phyloP scores from a whole-genome alignment of 1,140 invertebrate genomes.

The Limonius californicus region DNA sequence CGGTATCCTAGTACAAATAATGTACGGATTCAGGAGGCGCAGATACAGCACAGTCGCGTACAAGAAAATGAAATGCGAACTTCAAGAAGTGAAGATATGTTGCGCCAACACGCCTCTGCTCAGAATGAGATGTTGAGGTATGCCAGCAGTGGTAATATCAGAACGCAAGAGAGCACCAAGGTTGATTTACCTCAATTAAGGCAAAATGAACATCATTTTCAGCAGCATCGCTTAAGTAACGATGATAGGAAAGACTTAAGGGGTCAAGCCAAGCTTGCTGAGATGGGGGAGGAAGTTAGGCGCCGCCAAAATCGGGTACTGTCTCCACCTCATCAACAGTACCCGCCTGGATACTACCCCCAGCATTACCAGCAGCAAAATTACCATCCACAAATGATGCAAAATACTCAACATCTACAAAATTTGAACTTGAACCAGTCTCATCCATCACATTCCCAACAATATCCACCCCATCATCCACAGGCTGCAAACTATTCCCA shows the following conservation, averaged over 20 bases:
- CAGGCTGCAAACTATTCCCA: slow-evolving; percentile 43
- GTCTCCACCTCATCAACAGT: slow-evolving; percentile 34
- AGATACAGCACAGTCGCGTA: slow-evolving; percentile 30
- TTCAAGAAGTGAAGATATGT: slow-evolving; percentile 42
- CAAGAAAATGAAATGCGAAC: slow-evolving; percentile 38
- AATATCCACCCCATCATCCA: slow-evolving; percentile 17
- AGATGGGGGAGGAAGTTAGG: slow-evolving; percentile 79
- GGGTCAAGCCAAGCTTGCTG: slow-evolving; percentile 73
- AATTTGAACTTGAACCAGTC: slow-evolving; percentile 39
- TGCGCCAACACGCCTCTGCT: slow-evolving; percentile 33
- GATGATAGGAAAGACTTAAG: slow-evolving; percentile 40
- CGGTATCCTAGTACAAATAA: slow-evolving; percentile 41
- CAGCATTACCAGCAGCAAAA: slow-evolving; percentile 21
- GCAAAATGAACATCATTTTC: slow-evolving; percentile 21
- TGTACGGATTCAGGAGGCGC: slow-evolving; percentile 35
- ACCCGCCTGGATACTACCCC: slow-evolving; percentile 28
- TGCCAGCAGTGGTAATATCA: slow-evolving; percentile 44
- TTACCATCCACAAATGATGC: slow-evolving; percentile 31
- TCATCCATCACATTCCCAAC: slow-evolving; percentile 16
- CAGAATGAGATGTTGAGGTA: slow-evolving; percentile 42
- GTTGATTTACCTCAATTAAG: slow-evolving; percentile 27
- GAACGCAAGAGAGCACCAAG: slow-evolving; percentile 33
- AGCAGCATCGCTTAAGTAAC: slow-evolving; percentile 28
- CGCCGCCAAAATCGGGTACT: slow-evolving; percentile 61
- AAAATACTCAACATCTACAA: slow-evolving; percentile 44